Conservation (phyloP, 2,888 invertebrate species). For the Cheilosia urbana region DNA sequence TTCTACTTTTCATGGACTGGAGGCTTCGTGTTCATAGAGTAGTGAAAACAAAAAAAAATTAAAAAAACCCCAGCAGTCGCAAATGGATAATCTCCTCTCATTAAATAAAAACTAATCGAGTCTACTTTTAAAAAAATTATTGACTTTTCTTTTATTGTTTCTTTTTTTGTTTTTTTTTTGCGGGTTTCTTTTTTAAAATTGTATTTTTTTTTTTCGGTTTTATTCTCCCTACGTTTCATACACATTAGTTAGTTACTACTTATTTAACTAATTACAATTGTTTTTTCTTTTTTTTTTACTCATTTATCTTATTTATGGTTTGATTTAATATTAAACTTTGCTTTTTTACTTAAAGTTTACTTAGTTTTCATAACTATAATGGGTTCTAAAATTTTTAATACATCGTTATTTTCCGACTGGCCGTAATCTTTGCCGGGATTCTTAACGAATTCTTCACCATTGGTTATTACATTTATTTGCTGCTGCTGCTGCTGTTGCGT, state of each 20-base stretch:
- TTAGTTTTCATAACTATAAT: slow-evolving; percentile 84
- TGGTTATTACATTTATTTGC: slow-evolving; percentile 64
- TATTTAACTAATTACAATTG: slow-evolving; percentile 65
- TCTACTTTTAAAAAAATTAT: slow-evolving; percentile 83
- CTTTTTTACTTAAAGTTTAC: slow-evolving; percentile 77
- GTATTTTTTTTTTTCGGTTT: slow-evolving; percentile 41
- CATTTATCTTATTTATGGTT: slow-evolving; percentile 63
- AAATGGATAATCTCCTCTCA: background rate
- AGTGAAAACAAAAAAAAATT: no score
- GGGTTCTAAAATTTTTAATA: slow-evolving; percentile 84
- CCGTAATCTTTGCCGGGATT: slow-evolving; percentile 79
- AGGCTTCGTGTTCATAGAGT: no score
- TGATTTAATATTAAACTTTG: slow-evolving; percentile 26
- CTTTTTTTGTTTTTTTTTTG: slow-evolving; percentile 62
- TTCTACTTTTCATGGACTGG: no score
- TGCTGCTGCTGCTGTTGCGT: slow-evolving; percentile 54
- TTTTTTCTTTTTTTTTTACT: slow-evolving; percentile 54
- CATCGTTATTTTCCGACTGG: slow-evolving; percentile 82
- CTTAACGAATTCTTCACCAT: slow-evolving; percentile 77
- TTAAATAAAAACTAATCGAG: slow-evolving; percentile 55
- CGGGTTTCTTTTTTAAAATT: slow-evolving; percentile 66
- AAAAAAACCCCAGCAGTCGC: no score
- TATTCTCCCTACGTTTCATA: slow-evolving; percentile 70
- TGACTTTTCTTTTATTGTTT: slow-evolving; percentile 80
- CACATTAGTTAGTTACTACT: slow-evolving; percentile 74